These are phyloP conservation scores for Deroplatys truncata DNA, from an alignment of 2,888 invertebrate species.

Conservation along the genomic window DNA sequence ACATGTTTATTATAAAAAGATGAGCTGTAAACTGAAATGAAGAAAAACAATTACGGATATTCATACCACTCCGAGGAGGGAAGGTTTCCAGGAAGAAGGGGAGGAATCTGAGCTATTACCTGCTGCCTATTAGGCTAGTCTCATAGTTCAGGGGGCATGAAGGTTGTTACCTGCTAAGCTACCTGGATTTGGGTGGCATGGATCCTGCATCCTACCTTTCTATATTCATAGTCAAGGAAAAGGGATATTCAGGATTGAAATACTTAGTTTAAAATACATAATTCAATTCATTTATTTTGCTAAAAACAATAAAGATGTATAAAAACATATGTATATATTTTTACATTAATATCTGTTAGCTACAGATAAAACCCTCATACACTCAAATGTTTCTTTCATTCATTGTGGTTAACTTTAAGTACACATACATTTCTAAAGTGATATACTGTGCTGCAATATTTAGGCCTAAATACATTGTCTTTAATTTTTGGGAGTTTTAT, in stretches of 20 bases:
- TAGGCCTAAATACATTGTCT: neutral
- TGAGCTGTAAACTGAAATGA: too few relatives aligned
- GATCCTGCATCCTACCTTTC: too few relatives aligned
- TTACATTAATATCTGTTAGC: neutral
- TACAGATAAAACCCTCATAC: neutral
- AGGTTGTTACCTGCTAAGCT: too few relatives aligned
- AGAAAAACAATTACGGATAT: too few relatives aligned
- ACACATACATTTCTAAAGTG: neutral
- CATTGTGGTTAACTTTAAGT: neutral
- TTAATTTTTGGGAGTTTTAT: neutral
- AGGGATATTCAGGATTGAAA: neutral
- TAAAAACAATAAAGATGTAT: neutral
- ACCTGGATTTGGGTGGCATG: too few relatives aligned
- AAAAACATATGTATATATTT: neutral
- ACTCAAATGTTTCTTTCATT: neutral
- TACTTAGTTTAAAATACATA: neutral
- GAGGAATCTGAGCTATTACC: too few relatives aligned
- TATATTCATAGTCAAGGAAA: too few relatives aligned
- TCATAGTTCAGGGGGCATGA: too few relatives aligned
- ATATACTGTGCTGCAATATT: neutral
- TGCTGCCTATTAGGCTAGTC: too few relatives aligned
- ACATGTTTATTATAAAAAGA: too few relatives aligned
- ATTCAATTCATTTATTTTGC: neutral
- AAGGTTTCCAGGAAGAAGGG: too few relatives aligned
- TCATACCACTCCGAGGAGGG: too few relatives aligned